Percentiles rank a stretch among this genome's conserved stretches.
Conservation (phyloP, 1,140 invertebrate genomes). For the Augochlora pura region DNA sequence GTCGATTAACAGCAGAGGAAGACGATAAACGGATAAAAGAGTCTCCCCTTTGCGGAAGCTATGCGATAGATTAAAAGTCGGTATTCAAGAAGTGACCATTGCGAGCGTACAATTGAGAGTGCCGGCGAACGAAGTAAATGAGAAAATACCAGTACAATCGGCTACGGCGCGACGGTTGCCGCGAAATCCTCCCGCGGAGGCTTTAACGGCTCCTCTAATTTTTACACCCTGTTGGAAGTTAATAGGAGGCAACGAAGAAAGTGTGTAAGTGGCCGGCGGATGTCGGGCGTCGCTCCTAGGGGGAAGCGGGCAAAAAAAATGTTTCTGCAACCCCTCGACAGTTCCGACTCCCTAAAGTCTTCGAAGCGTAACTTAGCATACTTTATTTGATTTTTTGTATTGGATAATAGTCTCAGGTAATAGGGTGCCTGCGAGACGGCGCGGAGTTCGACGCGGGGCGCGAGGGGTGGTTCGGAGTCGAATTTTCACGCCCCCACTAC, state of each 20-base stretch:
- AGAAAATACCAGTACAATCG: background rate
- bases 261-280: constrained; percentile 28
- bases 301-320: constrained; percentile 63
- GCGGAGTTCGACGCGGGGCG: constrained; percentile 23
- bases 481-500: constrained; percentile 72
- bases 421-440: constrained; percentile 54
- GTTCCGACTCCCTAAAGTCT: constrained; percentile 68
- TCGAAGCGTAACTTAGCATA: constrained; percentile 79
- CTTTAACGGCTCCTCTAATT: constrained; percentile 53
- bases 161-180: background rate
- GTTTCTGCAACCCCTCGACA: constrained; percentile 63
- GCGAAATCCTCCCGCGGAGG: constrained; percentile 47
- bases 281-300: constrained; percentile 28
- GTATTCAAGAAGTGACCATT: no score
- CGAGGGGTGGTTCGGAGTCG: constrained; percentile 46
- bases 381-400: constrained; percentile 81
- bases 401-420: constrained; percentile 78
- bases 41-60: no score
- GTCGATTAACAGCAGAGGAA: no score
- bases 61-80: no score
- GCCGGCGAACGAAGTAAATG: background rate
- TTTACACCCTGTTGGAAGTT: constrained; percentile 66
- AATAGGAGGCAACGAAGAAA: constrained; percentile 62
- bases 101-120: no score
- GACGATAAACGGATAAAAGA: no score